A percentile compares a stretch with the other conserved stretches of the same genome.
Evolutionary conservation across 2,113 vertebrate species (phyloP).

Genomic region (Columba janthina): DNA sequence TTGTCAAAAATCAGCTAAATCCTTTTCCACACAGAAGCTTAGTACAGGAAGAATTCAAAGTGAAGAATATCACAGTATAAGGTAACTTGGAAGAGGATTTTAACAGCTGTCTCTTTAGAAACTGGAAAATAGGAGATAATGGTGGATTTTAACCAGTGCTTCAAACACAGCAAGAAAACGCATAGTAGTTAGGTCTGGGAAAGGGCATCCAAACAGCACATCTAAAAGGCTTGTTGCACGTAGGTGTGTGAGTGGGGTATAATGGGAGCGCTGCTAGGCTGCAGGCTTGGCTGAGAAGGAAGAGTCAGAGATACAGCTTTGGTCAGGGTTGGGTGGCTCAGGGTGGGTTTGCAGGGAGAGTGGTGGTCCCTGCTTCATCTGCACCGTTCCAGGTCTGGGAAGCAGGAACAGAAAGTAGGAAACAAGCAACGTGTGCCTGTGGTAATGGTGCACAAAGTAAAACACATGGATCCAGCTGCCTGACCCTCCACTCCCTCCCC

Average conservation of each 20-base stretch:
- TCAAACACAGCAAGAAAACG: background rate
- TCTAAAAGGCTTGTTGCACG: background rate
- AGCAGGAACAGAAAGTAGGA: background rate
- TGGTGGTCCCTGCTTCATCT: background rate
- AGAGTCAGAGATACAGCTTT: background rate
- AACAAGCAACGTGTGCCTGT: background rate
- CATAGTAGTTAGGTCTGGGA: background rate
- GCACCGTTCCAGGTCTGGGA: background rate
- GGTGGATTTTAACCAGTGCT: background rate
- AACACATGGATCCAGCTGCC: background rate
- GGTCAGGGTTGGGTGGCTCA: background rate
- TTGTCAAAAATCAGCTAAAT: background rate
- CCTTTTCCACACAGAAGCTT: background rate
- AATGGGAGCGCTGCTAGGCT: background rate
- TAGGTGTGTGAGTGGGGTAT: background rate
- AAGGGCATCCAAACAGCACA: background rate
- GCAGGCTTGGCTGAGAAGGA: background rate
- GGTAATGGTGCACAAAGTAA: background rate
- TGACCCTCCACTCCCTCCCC: no score
- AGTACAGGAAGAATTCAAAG: background rate
- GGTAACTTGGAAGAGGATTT: background rate
- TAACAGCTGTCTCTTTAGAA: background rate
- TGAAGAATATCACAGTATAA: background rate
- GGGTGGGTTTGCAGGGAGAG: background rate
- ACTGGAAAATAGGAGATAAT: background rate